These are phyloP conservation scores for Notiomystis cincta DNA, from an alignment of 2,113 vertebrate species.

Conservation along the genomic window DNA sequence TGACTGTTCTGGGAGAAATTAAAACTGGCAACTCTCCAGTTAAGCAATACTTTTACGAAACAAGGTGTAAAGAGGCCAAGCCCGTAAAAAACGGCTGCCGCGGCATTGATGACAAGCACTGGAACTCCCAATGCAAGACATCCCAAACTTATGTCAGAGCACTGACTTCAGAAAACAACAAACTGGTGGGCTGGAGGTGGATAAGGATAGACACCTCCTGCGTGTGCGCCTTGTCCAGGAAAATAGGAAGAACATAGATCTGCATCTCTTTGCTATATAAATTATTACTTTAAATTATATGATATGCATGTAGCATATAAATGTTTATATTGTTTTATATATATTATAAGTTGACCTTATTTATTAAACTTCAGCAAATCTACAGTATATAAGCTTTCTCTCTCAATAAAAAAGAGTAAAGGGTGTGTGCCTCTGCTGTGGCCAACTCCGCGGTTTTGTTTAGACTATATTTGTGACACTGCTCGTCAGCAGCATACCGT, in stretches of 20 bases:
- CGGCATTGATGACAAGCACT: constrained; percentile 96
- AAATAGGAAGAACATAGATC: constrained; percentile 87
- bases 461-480: constrained; percentile 61
- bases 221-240: constrained; percentile 92
- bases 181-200: constrained; percentile 89
- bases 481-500: constrained; percentile 35
- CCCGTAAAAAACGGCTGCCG: constrained; percentile 87
- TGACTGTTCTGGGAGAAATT: constrained; percentile 87
- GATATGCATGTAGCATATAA: constrained; percentile 98
- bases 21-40: constrained; percentile 83
- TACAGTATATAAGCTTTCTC: constrained; percentile 79
- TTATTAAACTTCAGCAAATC: constrained; percentile 90
- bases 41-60: constrained; percentile 97
- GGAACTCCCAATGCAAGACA: constrained; percentile 98
- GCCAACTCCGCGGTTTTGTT: constrained; percentile 57
- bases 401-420: constrained; percentile 77
- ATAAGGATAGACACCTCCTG: constrained; percentile 98
- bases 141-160: constrained; percentile 92
- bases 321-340: constrained; percentile 94
- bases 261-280: constrained; percentile 84
- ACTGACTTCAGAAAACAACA: constrained; percentile 84
- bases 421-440: constrained; percentile 73
- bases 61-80: constrained; percentile 83
- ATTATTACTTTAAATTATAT: constrained; percentile 99
- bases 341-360: constrained; percentile 95